Conservation (phyloP, 2,797 vertebrate genomes). For the Enteromius anoplus region DNA sequence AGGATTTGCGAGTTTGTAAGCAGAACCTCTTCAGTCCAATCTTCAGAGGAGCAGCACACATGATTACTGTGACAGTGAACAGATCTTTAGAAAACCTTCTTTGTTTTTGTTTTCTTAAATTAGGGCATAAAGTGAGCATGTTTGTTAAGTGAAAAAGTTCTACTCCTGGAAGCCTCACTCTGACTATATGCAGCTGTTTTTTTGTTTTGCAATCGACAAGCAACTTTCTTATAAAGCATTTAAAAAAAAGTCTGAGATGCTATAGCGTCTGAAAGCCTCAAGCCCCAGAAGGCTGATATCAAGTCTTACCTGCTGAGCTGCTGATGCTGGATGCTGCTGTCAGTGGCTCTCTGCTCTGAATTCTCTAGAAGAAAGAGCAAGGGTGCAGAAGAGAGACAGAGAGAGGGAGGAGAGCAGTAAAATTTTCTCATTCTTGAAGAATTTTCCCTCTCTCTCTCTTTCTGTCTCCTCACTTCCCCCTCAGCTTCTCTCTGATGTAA, state of each 20-base stretch:
- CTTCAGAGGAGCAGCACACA: neutral
- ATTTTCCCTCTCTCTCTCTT: conserved; percentile 65
- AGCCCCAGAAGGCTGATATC: neutral
- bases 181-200: neutral
- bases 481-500: conserved; percentile 73
- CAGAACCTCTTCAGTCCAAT: neutral
- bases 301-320: conserved; percentile 52
- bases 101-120: too few species aligned
- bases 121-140: neutral
- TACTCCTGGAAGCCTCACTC: neutral
- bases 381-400: conserved; percentile 32
- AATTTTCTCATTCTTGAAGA: conserved; percentile 79
- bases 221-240: neutral
- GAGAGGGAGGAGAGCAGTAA: conserved; percentile 64
- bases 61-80: neutral
- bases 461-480: conserved; percentile 43
- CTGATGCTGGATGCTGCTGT: conserved; percentile 35
- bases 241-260: neutral
- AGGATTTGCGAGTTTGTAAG: neutral
- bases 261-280: neutral
- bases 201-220: neutral
- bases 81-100: neutral
- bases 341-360: conserved; percentile 20
- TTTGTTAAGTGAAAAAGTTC: neutral
- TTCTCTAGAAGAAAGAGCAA: conserved; percentile 38